Base-by-base conservation (phyloP, 2,113 vertebrate genomes). In the Scytalopus superciliaris region DNA sequence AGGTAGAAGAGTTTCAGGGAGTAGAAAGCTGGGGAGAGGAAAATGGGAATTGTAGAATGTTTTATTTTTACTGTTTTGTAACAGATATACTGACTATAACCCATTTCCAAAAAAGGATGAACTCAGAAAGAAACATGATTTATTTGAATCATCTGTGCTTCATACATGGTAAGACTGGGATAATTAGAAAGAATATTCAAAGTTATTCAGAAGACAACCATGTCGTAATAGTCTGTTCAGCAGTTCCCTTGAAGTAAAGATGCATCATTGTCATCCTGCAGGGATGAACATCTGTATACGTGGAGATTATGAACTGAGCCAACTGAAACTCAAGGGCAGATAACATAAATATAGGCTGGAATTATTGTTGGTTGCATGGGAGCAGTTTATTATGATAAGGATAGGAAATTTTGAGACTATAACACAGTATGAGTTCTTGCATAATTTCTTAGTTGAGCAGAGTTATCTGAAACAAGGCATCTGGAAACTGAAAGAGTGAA, bases 401-500 rank as follows among this genome's bases (percentile, higher is more conserved):
- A 47, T 42, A 59, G 23, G 25, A 84, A 57, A 40, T 64, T 70
- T n/a, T 89, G 7, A 40, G 44, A 64, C 47, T 40, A 2, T 52
- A 45, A 19, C 30, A 40, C 2, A 8, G 16, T 18, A 25, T 33
- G n/a, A 3, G 18, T 50, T 80, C 59, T 80, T 90, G 33, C 33
- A 37, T 25, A 78, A 45, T 69, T 87, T 66, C 66, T 93, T 94
- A 77, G 85, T 82, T 90, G 63, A 79, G 14, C 14, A 39, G 33
- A 35, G n/a, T 24, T 59, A 16, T 35, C 56, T n/a, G 56, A 84
- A 91, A 84, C 13, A 87, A 75, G n/a, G 67, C 49, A 63, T 92
- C 69, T 96, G 63, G 91, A 94, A 89, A 79, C 21, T 16, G 37
- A 60, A 68, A 79, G 22, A 59, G 5, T 86, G 45, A 85, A 24